phyloP scores from a whole-genome alignment of 2,888 invertebrate species.

The Ptychoptera albimana region DNA sequence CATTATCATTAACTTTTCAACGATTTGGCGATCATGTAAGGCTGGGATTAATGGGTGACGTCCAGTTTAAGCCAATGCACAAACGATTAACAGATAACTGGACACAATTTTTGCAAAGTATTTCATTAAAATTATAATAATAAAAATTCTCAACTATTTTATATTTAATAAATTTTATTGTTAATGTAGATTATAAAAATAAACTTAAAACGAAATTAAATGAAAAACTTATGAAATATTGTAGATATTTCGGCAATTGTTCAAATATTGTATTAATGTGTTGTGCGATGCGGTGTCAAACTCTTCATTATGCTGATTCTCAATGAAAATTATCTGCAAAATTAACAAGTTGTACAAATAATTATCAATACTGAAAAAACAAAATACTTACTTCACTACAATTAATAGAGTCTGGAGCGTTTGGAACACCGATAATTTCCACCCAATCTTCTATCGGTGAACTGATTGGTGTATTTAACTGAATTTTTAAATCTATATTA shows the following conservation, averaged over 20 bases:
- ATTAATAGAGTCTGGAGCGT: not conserved
- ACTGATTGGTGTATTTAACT: constrained; percentile 3
- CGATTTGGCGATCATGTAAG: not conserved
- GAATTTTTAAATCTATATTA: not conserved
- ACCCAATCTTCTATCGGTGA: constrained; percentile 7
- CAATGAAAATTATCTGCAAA: constrained; percentile 5
- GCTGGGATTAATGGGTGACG: not conserved
- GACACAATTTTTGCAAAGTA: too few relatives aligned
- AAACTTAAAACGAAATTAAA: too few relatives aligned
- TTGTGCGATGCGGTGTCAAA: constrained; percentile 5
- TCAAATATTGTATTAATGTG: not conserved
- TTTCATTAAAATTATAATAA: too few relatives aligned
- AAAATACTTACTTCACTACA: constrained; percentile 3
- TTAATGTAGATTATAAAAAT: not conserved
- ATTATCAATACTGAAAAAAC: not conserved
- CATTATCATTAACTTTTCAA: not conserved
- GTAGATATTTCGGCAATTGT: constrained; percentile 3
- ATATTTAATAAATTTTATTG: too few relatives aligned
- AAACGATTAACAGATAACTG: too few relatives aligned
- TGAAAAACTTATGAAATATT: not conserved
- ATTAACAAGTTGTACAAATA: not conserved
- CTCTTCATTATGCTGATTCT: constrained; percentile 2
- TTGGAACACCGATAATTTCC: constrained; percentile 6
- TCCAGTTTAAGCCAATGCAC: too few relatives aligned
- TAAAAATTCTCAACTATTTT: too few relatives aligned